Evolutionary conservation across 1,140 invertebrate genomes (phyloP), one percentile per base, ranked within the genome.

Genomic region (Meloidogyne exigua): DNA sequence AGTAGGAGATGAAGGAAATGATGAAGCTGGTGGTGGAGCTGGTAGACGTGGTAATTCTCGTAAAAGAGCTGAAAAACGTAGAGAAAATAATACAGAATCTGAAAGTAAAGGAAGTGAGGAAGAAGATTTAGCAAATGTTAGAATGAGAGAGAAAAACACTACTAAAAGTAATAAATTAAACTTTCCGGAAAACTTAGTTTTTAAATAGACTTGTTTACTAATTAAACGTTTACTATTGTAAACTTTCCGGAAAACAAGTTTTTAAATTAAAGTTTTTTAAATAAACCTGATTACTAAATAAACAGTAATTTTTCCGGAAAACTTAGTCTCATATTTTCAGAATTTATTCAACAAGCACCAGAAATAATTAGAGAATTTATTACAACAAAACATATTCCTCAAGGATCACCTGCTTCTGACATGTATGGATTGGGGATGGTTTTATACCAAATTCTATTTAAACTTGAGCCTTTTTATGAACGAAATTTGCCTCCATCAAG

Each of bases 301-400:
- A 49, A 49, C 15, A 18, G 5, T 23, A 67, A 67, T 28, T 63
- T 44, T 39, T 32, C 26, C 10, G 18, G 18, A 18, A 57, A 57
- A 57, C 18, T 0, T 49, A 13, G 15, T 49, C 4, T 57, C 21
- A 0, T 7, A 0, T 57, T 57, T 64, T 25, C 18, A 76, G 82
- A 87, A 77, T 86, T 84, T 49, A 70, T 85, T 57, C 84, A 85
- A 80, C 83, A 81, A 78, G 85, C 85, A 23, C 84, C 84, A n/a
- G 84, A 85, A 74, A 85, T 87, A 42, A 84, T 85, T 25, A 75
- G 85, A 3, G 85, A 86, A 64, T 68, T 86, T 23, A 80, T 85
- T 25, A 81, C 76, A 4, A 82, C 76, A 11, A 85, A 85, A 68
- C 75, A 63, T 39, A 64, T 85, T 36, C 84, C 84, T n/a, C 67